Evolutionary conservation across 2,888 invertebrate genomes (phyloP).

Genomic region (Rotaria sp.): DNA sequence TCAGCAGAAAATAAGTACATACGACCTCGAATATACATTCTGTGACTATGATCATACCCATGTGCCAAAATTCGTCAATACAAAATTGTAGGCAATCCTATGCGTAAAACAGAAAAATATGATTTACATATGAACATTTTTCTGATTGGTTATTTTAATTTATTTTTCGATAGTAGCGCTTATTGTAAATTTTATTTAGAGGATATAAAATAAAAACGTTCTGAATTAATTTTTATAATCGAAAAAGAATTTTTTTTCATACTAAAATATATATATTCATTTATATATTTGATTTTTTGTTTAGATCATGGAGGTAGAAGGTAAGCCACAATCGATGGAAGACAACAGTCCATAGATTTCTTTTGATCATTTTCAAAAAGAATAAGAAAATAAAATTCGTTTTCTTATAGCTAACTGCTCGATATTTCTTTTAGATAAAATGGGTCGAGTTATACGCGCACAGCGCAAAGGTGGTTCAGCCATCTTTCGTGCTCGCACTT

Average conservation of each 20-base stretch:
- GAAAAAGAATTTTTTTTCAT: neutral
- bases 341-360: neutral
- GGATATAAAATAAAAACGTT: neutral
- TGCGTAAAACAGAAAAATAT: neutral
- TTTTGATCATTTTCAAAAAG: neutral
- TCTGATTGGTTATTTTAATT: neutral
- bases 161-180: neutral
- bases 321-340: neutral
- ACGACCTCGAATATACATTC: too few relatives aligned
- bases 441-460: slow-evolving; percentile 99
- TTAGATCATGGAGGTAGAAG: neutral
- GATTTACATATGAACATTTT: neutral
- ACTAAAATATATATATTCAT: too few relatives aligned
- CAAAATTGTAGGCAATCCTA: too few relatives aligned
- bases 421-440: slow-evolving; percentile 53
- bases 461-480: slow-evolving; percentile 99
- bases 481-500: slow-evolving; percentile 94
- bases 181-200: neutral
- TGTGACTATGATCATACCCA: too few relatives aligned
- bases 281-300: too few relatives aligned
- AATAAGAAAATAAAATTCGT: neutral
- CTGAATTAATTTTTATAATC: neutral
- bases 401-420: neutral
- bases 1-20: too few relatives aligned
- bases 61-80: too few relatives aligned